Evolutionary conservation across 1,140 invertebrate genomes (phyloP), one percentile per base, ranked within the genome.

Genomic region (Lasaia peninsularis): DNA sequence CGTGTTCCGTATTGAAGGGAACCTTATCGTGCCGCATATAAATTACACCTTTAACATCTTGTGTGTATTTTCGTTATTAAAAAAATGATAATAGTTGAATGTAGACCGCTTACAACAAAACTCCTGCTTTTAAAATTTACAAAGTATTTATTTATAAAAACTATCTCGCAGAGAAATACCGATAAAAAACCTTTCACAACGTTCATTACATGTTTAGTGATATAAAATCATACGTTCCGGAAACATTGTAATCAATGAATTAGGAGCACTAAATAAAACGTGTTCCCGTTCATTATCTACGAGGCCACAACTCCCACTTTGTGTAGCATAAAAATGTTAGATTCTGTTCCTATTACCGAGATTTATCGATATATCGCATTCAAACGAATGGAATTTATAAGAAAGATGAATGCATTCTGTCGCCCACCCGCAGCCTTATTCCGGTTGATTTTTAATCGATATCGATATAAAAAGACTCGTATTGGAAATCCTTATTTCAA

Each of bases 361-460:
- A 62, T 62, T 54, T 62, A 62, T 62, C 24, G 24, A 56, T 62
- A 54, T 62, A 62, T 62, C 60, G 52, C 56, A 57, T 32, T 51
- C 35, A 9, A 40, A 35, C n/a, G 51, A 40, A 56, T 33, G 54
- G 50, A 28, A 50, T 37, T 62, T 62, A 51, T 62, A 44, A 58
- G 55, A 51, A 58, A 56, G 53, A 60, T 24, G 35, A 56, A 62
- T 62, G 55, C 28, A 32, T 33, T 56, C 50, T 37, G 5, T 18
- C n/a, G 44, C 48, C 44, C 52, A 51, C 52, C 9, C 5, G 24
- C 21, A 18, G 21, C 0, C 14, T 52, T 61, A 61, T 56, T 61
- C 60, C 52, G 50, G 34, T 49, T 14, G 8, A 31, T 3, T 3
- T 31, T n/a, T n/a, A n/a, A n/a, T n/a, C n/a, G n/a, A n/a, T n/a